Conservation (phyloP, 2,113 vertebrate species). For the Entelurus aequoreus region DNA sequence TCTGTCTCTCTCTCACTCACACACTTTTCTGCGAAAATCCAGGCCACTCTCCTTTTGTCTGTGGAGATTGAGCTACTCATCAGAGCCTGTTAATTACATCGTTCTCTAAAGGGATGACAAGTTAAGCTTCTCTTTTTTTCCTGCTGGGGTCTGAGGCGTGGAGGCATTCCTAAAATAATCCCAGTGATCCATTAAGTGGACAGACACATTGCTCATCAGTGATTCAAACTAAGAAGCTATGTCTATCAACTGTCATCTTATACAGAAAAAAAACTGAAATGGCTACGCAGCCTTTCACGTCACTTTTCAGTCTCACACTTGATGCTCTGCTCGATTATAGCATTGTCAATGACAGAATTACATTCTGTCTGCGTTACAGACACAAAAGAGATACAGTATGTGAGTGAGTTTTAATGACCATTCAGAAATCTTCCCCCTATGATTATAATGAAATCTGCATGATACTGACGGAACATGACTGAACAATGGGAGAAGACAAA, state of each 20-base stretch:
- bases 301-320: conserved; percentile 8
- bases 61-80: conserved; percentile 61
- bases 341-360: conserved; percentile 53
- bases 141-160: conserved; percentile 39
- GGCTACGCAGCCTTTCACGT: conserved; percentile 10
- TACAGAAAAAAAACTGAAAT: conserved; percentile 8
- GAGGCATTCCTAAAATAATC: conserved; percentile 44
- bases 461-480: conserved; percentile 8
- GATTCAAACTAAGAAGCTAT: conserved; percentile 30
- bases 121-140: conserved; percentile 54
- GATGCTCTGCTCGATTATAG: conserved; percentile 42
- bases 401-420: conserved; percentile 8
- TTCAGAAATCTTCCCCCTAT: conserved; percentile 1
- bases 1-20: neutral
- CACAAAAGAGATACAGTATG: conserved; percentile 26
- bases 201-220: conserved; percentile 22
- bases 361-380: conserved; percentile 48
- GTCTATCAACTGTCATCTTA: conserved; percentile 4
- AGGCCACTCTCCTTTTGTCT: conserved; percentile 57
- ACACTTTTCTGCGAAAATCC: conserved; percentile 13
- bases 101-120: conserved; percentile 65
- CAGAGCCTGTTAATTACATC: conserved; percentile 66
- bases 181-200: conserved; percentile 53
- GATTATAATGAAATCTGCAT: conserved; percentile 4
- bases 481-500: neutral